Conservation (phyloP, 64 coral and sea anemone species). For the Dendrophyllia cribrosa region DNA sequence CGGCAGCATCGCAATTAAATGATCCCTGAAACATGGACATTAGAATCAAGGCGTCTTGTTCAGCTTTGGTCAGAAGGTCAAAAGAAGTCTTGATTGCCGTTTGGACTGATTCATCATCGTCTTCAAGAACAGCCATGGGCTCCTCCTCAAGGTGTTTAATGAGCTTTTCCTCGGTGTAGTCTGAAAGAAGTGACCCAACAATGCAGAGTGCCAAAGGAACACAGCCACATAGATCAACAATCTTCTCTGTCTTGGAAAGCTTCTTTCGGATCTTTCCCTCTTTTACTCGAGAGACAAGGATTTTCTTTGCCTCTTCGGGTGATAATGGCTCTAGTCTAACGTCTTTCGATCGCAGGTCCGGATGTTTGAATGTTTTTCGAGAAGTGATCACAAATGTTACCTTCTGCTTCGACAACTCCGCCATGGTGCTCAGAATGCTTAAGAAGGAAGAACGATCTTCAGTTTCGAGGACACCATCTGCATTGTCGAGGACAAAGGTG, state of each 20-base stretch:
- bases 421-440: slow-evolving; percentile 39
- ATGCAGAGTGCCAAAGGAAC: slow-evolving; percentile 44
- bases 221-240: slow-evolving; percentile 34
- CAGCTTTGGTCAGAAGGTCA: not conserved
- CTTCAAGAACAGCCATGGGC: not conserved
- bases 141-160: not conserved
- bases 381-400: slow-evolving; percentile 55
- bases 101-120: not conserved
- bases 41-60: not conserved
- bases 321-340: not conserved
- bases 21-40: slow-evolving; percentile 15
- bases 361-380: slow-evolving; percentile 6
- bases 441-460: slow-evolving; percentile 3
- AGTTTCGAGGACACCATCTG: slow-evolving; percentile 23
- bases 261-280: not conserved
- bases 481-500: slow-evolving; percentile 46
- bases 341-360: not conserved
- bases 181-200: not conserved
- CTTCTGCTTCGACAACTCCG: slow-evolving; percentile 14
- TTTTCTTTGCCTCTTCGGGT: not conserved
- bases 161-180: slow-evolving; percentile 2
- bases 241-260: not conserved
- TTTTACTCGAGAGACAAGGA: not conserved
- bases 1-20: slow-evolving; percentile 17
- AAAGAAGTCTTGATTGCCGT: slow-evolving; percentile 31